Conservation (phyloP, 2,888 invertebrate species). For the Eudasyphora cyanicolor region DNA sequence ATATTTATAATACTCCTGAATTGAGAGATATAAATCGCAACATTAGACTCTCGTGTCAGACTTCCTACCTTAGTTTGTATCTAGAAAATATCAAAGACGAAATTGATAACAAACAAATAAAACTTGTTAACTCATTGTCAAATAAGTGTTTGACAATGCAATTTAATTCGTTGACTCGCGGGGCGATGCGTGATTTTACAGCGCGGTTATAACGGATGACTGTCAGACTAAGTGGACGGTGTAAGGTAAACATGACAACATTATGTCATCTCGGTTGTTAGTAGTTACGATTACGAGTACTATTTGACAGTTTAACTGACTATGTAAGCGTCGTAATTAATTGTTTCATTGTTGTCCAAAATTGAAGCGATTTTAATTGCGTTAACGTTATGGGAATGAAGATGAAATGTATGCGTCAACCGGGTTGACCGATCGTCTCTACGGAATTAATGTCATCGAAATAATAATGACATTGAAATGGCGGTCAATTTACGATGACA, state of each 20-base stretch:
- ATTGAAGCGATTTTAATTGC: not conserved
- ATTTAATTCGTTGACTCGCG: not conserved
- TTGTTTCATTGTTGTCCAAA: slow-evolving; percentile 1
- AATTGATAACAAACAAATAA: not conserved
- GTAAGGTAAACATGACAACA: not conserved
- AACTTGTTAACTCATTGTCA: not conserved
- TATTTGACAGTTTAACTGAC: slow-evolving; percentile 32
- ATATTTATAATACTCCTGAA: no score
- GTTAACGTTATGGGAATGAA: not conserved
- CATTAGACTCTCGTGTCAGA: no score
- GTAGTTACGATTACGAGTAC: not conserved
- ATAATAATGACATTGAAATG: not conserved
- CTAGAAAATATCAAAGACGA: not conserved
- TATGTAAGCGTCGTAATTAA: slow-evolving; percentile 48
- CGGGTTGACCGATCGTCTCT: not conserved
- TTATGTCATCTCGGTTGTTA: slow-evolving; percentile 47
- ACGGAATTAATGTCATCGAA: not conserved
- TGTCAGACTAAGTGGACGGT: no score
- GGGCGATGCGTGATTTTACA: not conserved
- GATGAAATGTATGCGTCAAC: not conserved
- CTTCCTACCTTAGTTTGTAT: no score
- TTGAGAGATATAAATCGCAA: no score
- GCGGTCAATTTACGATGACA: not conserved
- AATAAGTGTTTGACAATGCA: not conserved
- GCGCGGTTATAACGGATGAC: not conserved